Base-by-base conservation (phyloP, 1,140 invertebrate species). In the Conus ventricosus region DNA sequence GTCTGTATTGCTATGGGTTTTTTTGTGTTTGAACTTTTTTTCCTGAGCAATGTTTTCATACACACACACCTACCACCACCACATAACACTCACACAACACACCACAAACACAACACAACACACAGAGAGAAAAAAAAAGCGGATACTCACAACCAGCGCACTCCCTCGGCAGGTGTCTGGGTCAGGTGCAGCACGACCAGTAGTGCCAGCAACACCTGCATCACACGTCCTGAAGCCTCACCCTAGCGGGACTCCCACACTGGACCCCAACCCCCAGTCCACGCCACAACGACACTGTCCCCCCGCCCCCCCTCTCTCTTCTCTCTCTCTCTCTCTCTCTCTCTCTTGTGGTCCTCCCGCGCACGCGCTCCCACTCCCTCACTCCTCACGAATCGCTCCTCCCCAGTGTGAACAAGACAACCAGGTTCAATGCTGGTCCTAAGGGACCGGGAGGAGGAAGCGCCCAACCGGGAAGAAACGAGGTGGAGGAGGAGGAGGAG, bases 101-200 rank as follows among this genome's bases (percentile, higher is more conserved):
- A 39, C 39, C 39, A 39, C 39, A 63, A 0, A 63, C 39, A 39
- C 39, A 39, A 3, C 39, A 39, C 39, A 39, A 39, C 39, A 39
- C 39, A 39, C 39, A 39, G 20, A 15, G 20, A 63, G 1, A 63
- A 63, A 63, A 53, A 11, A 10, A 23, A 25, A 6, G n/a, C 17
- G 39, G 25, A 39, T 75, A 85, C 84, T 85, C 51, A 85, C 84
- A 85, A 67, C 84, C 84, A 85, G 60, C 84, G 84, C 57, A 85
- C 84, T 25, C 84, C 84, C 67, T 85, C 84, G 13, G 84, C 84
- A n/a, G 84, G 71, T 75, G 63, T 85, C 23, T 51, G 84, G 27
- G 84, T 20, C 15, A 85, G 84, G 67, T 85, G 67, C 23, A 85
- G 84, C 13, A 63, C 84, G 57, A 85, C 51, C 25, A 85, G 27